Evolutionary conservation across 2,888 invertebrate species (phyloP).

Genomic region (Hermaeophaga mercurialis): DNA sequence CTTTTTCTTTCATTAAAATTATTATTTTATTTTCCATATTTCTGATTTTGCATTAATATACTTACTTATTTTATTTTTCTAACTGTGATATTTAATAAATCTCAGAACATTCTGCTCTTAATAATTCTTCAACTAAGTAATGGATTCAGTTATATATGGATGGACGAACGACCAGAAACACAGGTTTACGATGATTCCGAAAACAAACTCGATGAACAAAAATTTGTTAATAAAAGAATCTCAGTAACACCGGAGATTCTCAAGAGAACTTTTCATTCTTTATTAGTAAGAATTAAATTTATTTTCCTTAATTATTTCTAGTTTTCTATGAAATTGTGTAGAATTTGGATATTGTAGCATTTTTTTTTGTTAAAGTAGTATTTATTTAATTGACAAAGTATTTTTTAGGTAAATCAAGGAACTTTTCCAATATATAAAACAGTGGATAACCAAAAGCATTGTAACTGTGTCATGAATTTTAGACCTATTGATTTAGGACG

Average conservation of each 20-base stretch:
- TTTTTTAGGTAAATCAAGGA: constrained; percentile 8
- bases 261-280: constrained; percentile 7
- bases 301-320: background rate
- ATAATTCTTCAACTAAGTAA: constrained; percentile 1
- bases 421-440: constrained; percentile 15
- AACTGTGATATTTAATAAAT: constrained; percentile 9
- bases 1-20: too few relatives aligned
- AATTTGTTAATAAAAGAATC: constrained; percentile 4
- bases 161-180: constrained; percentile 8
- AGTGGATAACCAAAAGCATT: constrained; percentile 21
- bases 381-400: background rate
- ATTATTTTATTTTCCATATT: too few relatives aligned
- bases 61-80: too few relatives aligned
- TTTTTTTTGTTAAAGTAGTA: background rate
- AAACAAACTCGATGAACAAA: constrained; percentile 1
- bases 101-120: constrained; percentile 1
- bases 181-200: constrained; percentile 12
- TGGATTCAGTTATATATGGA: constrained; percentile 8
- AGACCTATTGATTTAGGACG: constrained; percentile 46
- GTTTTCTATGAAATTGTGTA: background rate
- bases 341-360: background rate
- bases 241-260: background rate
- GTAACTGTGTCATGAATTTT: constrained; percentile 47
- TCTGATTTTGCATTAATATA: too few relatives aligned
- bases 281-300: background rate